These are phyloP conservation scores for Sialis lutaria DNA, from an alignment of 2,888 invertebrate species.

Conservation along the genomic window DNA sequence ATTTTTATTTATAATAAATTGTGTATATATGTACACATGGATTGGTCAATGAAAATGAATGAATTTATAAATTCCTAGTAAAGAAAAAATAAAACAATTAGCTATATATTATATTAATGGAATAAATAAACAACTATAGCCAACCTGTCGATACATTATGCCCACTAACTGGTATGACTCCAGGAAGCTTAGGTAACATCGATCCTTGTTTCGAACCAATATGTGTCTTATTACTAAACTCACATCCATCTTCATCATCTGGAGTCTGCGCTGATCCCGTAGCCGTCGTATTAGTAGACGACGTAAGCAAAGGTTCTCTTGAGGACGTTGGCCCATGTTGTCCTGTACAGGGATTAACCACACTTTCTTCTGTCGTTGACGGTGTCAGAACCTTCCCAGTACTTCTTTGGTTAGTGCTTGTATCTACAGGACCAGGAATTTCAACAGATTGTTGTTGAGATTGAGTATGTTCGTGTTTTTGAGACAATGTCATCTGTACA, in stretches of 20 bases:
- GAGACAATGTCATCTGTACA: slow-evolving; percentile 21
- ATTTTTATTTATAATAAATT: too few species aligned
- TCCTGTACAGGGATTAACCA: slow-evolving; percentile 20
- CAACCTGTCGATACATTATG: slow-evolving; percentile 55
- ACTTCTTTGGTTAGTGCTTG: slow-evolving; percentile 12
- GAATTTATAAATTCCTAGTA: not conserved
- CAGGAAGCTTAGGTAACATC: slow-evolving; percentile 46
- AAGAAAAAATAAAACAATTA: too few species aligned
- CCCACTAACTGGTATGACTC: slow-evolving; percentile 56
- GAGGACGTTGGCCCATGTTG: slow-evolving; percentile 21
- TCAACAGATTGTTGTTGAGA: slow-evolving; percentile 42
- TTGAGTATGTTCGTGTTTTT: slow-evolving; percentile 39
- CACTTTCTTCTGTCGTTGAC: slow-evolving; percentile 37
- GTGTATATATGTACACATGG: not conserved
- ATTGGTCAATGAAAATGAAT: not conserved
- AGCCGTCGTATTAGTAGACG: slow-evolving; percentile 26
- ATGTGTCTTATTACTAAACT: not conserved
- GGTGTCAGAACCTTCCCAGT: slow-evolving; percentile 27
- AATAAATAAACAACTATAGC: slow-evolving; percentile 25
- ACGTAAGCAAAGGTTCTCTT: slow-evolving; percentile 45
- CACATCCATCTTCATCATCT: slow-evolving; percentile 18
- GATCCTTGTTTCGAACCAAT: slow-evolving; percentile 31
- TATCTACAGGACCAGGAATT: slow-evolving; percentile 13
- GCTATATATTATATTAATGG: not conserved
- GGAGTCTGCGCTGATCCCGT: slow-evolving; percentile 25